phyloP scores from a whole-genome alignment of 2,113 vertebrate genomes.

The Psammodynastes pulverulentus region DNA sequence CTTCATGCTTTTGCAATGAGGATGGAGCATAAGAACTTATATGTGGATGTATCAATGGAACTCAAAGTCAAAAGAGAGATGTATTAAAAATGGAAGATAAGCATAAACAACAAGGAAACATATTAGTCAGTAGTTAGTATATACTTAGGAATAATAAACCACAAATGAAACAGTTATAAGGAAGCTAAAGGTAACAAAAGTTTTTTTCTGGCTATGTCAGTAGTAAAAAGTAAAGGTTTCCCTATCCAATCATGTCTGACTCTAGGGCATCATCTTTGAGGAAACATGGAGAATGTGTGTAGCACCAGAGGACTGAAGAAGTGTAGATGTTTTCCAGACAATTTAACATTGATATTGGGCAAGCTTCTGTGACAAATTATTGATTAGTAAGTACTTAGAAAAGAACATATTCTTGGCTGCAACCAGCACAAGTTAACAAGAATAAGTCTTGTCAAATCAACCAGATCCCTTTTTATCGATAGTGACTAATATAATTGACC shows the following conservation, averaged over 20 bases:
- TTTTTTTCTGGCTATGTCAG: neutral
- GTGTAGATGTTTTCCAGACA: neutral
- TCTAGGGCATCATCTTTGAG: neutral
- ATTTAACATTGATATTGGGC: neutral
- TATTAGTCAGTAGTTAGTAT: neutral
- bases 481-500: neutral
- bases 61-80: neutral
- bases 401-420: neutral
- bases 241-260: neutral
- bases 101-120: neutral
- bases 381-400: neutral
- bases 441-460: neutral
- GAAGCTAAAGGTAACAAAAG: neutral
- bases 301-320: neutral
- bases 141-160: neutral
- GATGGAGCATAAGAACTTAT: neutral
- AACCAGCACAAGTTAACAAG: neutral
- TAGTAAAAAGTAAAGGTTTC: neutral
- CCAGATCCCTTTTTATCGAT: neutral
- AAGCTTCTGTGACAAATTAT: neutral
- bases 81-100: neutral
- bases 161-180: neutral
- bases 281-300: neutral
- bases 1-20: neutral
- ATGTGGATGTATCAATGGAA: neutral